Percentiles rank a stretch among this genome's conserved stretches.
phyloP scores from a whole-genome alignment of 2,797 vertebrate species.

The Myioborus miniatus region DNA sequence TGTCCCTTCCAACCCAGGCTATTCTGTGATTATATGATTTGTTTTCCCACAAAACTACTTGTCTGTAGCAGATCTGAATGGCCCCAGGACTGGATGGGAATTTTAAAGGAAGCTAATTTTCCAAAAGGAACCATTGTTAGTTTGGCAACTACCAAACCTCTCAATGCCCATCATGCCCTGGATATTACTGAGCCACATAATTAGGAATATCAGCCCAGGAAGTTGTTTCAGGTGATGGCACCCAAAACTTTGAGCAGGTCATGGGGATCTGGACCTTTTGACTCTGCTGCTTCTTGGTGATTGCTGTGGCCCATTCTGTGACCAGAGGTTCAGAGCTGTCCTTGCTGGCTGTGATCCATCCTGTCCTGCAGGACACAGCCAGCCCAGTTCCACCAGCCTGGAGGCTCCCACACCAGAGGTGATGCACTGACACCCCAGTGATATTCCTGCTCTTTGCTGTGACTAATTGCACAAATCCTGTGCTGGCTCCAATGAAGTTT shows the following conservation, averaged over 20 bases:
- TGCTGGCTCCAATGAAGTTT: neutral
- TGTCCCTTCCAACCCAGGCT: neutral
- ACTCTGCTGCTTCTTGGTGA: neutral
- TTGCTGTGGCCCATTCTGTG: rapidly evolving
- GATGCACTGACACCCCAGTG: rapidly evolving
- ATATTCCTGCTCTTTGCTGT: neutral
- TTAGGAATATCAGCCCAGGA: neutral
- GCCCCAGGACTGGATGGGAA: neutral
- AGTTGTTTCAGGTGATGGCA: neutral
- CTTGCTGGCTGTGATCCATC: neutral
- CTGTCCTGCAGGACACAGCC: rapidly evolving
- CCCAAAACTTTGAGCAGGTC: neutral
- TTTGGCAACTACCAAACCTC: neutral
- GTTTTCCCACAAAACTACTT: neutral
- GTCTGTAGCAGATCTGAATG: neutral
- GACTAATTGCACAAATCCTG: neutral
- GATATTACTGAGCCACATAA: rapidly evolving
- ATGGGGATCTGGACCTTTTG: neutral
- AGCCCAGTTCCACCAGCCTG: neutral
- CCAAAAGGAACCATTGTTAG: rapidly evolving
- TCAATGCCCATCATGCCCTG: rapidly evolving
- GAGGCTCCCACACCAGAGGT: too few species aligned
- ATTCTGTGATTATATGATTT: neutral
- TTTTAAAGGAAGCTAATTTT: neutral
- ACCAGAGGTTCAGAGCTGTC: neutral